Evolutionary conservation across 2,797 vertebrate genomes (phyloP).

Genomic region (Atherinosoma microstoma): DNA sequence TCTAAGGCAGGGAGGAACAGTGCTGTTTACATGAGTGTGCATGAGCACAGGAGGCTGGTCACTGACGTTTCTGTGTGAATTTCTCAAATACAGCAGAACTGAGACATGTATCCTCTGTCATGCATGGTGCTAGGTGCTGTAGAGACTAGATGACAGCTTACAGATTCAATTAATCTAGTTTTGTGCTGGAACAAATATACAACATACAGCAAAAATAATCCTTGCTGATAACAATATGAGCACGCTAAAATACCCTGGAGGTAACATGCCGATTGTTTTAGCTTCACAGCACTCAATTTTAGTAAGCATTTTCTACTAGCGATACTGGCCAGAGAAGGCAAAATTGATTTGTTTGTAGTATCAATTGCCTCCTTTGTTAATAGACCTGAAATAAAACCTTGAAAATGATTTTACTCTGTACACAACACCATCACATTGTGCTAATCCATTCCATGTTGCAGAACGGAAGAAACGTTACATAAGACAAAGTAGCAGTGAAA

Average conservation of each 20-base stretch:
- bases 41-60: slow-evolving; percentile 55
- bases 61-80: slow-evolving; percentile 66
- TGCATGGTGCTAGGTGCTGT: slow-evolving; percentile 26
- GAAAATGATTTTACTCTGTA: slow-evolving; percentile 75
- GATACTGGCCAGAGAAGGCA: slow-evolving; percentile 60
- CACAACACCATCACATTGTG: slow-evolving; percentile 68
- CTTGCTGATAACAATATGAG: slow-evolving; percentile 45
- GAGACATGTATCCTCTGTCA: slow-evolving; percentile 55
- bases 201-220: slow-evolving; percentile 47
- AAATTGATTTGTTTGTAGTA: slow-evolving; percentile 77
- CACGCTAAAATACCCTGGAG: slow-evolving; percentile 54
- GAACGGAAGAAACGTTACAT: slow-evolving; percentile 62
- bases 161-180: slow-evolving; percentile 38
- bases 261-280: slow-evolving; percentile 62
- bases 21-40: slow-evolving; percentile 68
- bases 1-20: slow-evolving; percentile 70
- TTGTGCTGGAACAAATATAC: slow-evolving; percentile 28
- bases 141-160: slow-evolving; percentile 38
- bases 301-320: slow-evolving; percentile 60
- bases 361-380: slow-evolving; percentile 78
- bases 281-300: slow-evolving; percentile 55
- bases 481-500: slow-evolving; percentile 40
- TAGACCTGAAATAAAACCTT: slow-evolving; percentile 76
- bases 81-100: slow-evolving; percentile 71
- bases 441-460: slow-evolving; percentile 67